Base-by-base conservation (phyloP, 1,140 invertebrate species). In the Drosophila nasuta region DNA sequence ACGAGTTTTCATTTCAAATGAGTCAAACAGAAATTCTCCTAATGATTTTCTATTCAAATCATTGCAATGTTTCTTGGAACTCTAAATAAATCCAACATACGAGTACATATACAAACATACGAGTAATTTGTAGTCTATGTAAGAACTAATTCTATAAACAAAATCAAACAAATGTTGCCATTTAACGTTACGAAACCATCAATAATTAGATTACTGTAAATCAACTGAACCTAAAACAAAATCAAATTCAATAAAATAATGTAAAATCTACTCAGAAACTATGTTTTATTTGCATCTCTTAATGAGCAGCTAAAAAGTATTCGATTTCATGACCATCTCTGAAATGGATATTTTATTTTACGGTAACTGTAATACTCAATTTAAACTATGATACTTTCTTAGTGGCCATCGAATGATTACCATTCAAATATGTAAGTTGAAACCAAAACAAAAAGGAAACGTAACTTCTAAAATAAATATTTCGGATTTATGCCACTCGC, bases 201-300 rank as follows among this genome's bases (percentile, higher is more conserved):
- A 89, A 89, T 89, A 89, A 89, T 89, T 89, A 89, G 86, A 85
- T 89, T 85, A 89, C 89, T 89, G 85, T 64, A 33, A 69, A 63
- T 13, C 54, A 57, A 74, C 72, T 69, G 57, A 77, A 82, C 62
- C 69, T 56, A 69, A 80, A 77, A 45, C 17, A 45, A 71, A 76
- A 58, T 60, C 41, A 59, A 65, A 67, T 57, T 73, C 59, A 77
- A 74, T 62, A 67, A 67, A 62, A 68, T 77, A n/a, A 77, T 59
- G 62, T 54, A 49, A 81, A 74, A 45, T 11, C 41, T 35, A 48
- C 64, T 43, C 52, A 17, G 15, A 17, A 38, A 10, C 15, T 20
- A 5, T 38, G 13, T 56, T 56, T 56, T 38, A 38, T 56, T 56
- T 5, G 17, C 13, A 13, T 41, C 38, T 41, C 3, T 41, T 41